Percentiles rank a stretch among this genome's conserved stretches.
These are phyloP conservation scores for Icerya purchasi DNA, from an alignment of 2,888 invertebrate species.

Conservation along the genomic window DNA sequence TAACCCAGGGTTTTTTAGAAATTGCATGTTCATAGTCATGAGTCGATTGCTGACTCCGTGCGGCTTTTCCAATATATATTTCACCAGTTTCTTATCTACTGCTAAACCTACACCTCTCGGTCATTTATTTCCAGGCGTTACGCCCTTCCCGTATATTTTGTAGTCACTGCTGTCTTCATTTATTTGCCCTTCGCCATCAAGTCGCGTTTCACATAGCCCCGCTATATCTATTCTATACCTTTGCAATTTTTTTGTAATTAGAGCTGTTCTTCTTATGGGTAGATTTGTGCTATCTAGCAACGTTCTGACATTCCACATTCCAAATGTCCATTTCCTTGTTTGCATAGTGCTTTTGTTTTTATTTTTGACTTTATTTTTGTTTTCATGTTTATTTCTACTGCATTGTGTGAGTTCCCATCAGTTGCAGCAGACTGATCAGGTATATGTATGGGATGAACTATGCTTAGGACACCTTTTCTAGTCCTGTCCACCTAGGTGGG, in stretches of 20 bases:
- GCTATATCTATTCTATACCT: background rate
- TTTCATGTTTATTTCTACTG: background rate
- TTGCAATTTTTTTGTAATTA: background rate
- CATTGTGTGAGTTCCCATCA: background rate
- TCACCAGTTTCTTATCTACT: background rate
- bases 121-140: background rate
- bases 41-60: background rate
- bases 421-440: background rate
- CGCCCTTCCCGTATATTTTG: background rate
- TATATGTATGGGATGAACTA: background rate
- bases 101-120: background rate
- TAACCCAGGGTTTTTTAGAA: background rate
- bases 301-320: background rate
- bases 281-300: background rate
- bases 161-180: background rate
- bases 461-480: background rate
- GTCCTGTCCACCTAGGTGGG: background rate
- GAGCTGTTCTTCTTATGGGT: background rate
- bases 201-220: background rate
- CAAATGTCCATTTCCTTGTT: background rate
- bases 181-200: background rate
- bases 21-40: background rate
- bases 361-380: no score
- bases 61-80: background rate
- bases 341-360: no score